Conservation (phyloP, 1,140 invertebrate species). For the Magallana ariakensis region DNA sequence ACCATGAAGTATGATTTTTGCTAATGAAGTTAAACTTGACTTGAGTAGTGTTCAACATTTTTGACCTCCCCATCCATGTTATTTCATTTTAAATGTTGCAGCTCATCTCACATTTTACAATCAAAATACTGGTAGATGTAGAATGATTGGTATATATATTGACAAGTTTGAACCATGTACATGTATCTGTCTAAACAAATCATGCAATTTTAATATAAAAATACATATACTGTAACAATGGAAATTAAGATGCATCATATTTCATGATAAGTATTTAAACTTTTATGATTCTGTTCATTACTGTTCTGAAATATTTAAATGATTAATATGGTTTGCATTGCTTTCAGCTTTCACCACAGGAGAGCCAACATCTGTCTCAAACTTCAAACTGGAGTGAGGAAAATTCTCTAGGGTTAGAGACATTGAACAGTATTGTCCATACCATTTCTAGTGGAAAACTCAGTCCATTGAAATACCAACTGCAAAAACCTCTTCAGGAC, state of each 20-base stretch:
- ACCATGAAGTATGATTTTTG: too few relatives aligned
- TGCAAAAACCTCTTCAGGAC: background rate
- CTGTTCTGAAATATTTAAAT: background rate
- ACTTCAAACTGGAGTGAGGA: slow-evolving; percentile 30
- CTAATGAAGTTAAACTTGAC: too few relatives aligned
- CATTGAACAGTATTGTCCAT: background rate
- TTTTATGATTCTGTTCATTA: background rate
- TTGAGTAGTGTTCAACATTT: too few relatives aligned
- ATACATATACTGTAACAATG: background rate
- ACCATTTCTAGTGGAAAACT: background rate
- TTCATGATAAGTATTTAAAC: background rate
- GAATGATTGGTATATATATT: background rate
- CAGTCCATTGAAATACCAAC: slow-evolving; percentile 13
- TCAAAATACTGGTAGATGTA: too few relatives aligned
- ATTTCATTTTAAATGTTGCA: too few relatives aligned
- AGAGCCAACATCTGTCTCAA: slow-evolving; percentile 20
- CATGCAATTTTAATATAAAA: background rate
- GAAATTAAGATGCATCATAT: background rate
- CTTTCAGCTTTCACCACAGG: slow-evolving; percentile 12
- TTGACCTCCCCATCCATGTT: too few relatives aligned
- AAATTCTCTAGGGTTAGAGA: background rate
- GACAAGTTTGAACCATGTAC: background rate
- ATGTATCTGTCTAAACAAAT: background rate
- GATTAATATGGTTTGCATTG: background rate
- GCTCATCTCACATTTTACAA: too few relatives aligned